Conservation (phyloP, 2,888 invertebrate genomes). For the Neoscelio sp. region DNA sequence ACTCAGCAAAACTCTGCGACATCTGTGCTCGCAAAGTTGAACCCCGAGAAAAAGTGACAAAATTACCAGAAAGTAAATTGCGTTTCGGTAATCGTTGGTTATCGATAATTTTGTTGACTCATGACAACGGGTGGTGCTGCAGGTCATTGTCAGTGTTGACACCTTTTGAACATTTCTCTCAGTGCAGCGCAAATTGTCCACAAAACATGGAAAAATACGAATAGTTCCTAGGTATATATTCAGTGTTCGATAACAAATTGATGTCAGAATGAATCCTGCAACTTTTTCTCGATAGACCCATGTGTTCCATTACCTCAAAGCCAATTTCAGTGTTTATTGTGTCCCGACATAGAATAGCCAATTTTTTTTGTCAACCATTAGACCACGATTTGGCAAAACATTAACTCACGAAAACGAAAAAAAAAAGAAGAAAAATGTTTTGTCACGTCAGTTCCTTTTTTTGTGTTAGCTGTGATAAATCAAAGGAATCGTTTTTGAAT, state of each 20-base stretch:
- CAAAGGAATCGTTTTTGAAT: slow-evolving; percentile 34
- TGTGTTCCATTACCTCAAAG: slow-evolving; percentile 73
- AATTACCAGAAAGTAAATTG: too few relatives aligned
- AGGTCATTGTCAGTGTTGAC: too few relatives aligned
- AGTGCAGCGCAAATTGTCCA: too few relatives aligned
- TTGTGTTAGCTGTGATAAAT: slow-evolving; percentile 79
- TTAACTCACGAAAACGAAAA: slow-evolving; percentile 7
- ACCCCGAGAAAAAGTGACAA: too few relatives aligned
- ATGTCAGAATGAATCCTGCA: slow-evolving; percentile 73
- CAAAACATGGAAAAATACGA: not conserved
- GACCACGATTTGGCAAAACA: slow-evolving; percentile 79
- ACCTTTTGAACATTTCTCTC: too few relatives aligned
- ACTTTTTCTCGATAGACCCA: slow-evolving; percentile 75
- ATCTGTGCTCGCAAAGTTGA: too few relatives aligned
- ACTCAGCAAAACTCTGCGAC: too few relatives aligned
- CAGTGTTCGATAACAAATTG: slow-evolving; percentile 52
- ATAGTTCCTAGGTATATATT: slow-evolving; percentile 50
- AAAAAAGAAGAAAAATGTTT: slow-evolving; percentile 71
- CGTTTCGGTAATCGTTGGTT: too few relatives aligned
- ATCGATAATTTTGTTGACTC: too few relatives aligned
- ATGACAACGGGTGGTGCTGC: too few relatives aligned
- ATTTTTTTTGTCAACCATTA: slow-evolving; percentile 76
- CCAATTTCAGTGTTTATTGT: slow-evolving; percentile 81
- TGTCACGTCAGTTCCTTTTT: slow-evolving; percentile 75
- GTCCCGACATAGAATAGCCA: slow-evolving; percentile 80